Evolutionary conservation across 1,140 invertebrate genomes (phyloP).

Genomic region (Ostrea edulis): DNA sequence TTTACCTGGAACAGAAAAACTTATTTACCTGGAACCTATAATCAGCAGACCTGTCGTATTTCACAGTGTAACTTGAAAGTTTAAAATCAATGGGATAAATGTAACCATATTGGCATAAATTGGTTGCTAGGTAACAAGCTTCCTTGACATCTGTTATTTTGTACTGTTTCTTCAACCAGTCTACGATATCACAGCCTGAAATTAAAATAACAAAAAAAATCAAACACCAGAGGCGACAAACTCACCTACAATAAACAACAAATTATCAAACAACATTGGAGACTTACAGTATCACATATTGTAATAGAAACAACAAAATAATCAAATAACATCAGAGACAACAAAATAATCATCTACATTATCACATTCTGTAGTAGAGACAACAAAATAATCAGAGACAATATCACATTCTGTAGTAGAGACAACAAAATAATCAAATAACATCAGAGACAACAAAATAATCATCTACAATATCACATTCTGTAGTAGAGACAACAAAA

Average conservation of each 20-base stretch:
- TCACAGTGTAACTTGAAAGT: slow-evolving; percentile 46
- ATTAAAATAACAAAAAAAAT: slow-evolving; percentile 16
- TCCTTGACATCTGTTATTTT: slow-evolving; percentile 46
- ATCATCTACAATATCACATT: not conserved
- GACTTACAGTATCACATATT: not conserved
- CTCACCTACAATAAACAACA: not conserved
- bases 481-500: too few species aligned
- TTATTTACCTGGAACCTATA: slow-evolving; percentile 56
- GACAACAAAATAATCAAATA: not conserved
- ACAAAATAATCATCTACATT: not conserved
- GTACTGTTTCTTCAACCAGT: slow-evolving; percentile 51
- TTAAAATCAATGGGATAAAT: slow-evolving; percentile 56
- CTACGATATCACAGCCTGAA: slow-evolving; percentile 54
- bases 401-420: not conserved
- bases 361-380: not conserved
- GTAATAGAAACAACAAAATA: not conserved
- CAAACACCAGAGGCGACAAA: not conserved
- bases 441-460: not conserved
- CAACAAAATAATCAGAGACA: too few species aligned
- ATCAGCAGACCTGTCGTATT: slow-evolving; percentile 54
- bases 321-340: not conserved
- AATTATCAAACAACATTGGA: not conserved
- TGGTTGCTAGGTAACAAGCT: slow-evolving; percentile 48
- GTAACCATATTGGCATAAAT: slow-evolving; percentile 56
- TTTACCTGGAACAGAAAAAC: slow-evolving; percentile 51